Conservation (phyloP, 2,797 vertebrate species). For the Sebastes itinus region DNA sequence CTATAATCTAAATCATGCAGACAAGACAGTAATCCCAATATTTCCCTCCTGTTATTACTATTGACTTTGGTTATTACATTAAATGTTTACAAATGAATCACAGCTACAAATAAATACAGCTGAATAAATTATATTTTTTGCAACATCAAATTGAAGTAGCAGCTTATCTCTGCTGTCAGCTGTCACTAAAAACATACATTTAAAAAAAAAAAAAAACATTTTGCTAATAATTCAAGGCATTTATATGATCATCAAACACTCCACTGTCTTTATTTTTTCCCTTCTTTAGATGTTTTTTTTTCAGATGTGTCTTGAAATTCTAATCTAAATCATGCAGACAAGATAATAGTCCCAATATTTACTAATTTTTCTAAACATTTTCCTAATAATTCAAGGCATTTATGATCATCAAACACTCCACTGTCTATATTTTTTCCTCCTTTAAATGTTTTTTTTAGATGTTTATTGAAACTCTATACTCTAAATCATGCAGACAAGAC, state of each 20-base stretch:
- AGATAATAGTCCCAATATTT: constrained; percentile 34
- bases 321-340: constrained; percentile 36
- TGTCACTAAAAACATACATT: neutral
- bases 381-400: too few species aligned
- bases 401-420: neutral
- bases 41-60: constrained; percentile 51
- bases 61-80: constrained; percentile 64
- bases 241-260: too few species aligned
- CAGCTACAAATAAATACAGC: neutral
- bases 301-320: constrained; percentile 13
- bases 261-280: too few species aligned
- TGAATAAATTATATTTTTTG: neutral
- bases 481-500: too few species aligned
- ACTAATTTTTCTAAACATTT: neutral
- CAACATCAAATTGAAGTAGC: neutral
- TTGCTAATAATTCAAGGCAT: neutral
- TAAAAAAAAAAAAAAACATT: neutral
- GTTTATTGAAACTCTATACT: too few species aligned
- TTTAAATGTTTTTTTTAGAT: too few species aligned
- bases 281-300: neutral
- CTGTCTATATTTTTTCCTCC: too few species aligned
- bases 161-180: neutral
- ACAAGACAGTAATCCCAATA: constrained; percentile 43
- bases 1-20: constrained; percentile 23
- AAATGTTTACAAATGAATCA: constrained; percentile 73